Conservation (phyloP, 2,888 invertebrate genomes). For the Epiblema foenella region DNA sequence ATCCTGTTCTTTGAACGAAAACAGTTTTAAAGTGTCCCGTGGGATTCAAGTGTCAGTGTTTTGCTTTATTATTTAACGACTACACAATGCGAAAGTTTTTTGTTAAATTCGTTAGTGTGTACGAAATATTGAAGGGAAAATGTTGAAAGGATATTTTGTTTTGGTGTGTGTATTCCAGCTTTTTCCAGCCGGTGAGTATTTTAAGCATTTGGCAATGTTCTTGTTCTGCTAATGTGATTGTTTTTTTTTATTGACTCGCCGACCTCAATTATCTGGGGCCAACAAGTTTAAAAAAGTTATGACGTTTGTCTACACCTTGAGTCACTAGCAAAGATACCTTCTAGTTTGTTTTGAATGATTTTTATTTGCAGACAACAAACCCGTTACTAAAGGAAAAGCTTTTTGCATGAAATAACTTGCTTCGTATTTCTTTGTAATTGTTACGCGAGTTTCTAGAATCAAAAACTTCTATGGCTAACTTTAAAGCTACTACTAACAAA, state of each 20-base stretch:
- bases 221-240: conserved; percentile 11
- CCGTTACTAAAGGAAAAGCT: too few species aligned
- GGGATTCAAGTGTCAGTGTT: conserved; percentile 61
- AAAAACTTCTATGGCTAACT: too few species aligned
- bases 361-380: too few species aligned
- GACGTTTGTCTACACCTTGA: conserved; percentile 9
- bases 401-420: too few species aligned
- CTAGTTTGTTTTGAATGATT: background rate
- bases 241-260: conserved; percentile 32
- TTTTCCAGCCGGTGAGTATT: conserved; percentile 70
- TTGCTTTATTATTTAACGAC: conserved; percentile 57
- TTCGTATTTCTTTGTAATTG: too few species aligned
- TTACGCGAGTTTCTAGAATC: too few species aligned
- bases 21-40: conserved; percentile 56
- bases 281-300: conserved; percentile 35
- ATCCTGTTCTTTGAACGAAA: conserved; percentile 11
- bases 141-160: conserved; percentile 76
- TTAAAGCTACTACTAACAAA: too few species aligned
- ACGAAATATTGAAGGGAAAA: conserved; percentile 69
- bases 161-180: conserved; percentile 63
- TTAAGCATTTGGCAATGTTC: background rate
- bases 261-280: conserved; percentile 37
- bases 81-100: conserved; percentile 76
- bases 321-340: background rate
- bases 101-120: conserved; percentile 67